A percentile compares a stretch with the other conserved stretches of the same genome.
phyloP scores from a whole-genome alignment of 2,113 vertebrate genomes.

The Loxodonta africana region DNA sequence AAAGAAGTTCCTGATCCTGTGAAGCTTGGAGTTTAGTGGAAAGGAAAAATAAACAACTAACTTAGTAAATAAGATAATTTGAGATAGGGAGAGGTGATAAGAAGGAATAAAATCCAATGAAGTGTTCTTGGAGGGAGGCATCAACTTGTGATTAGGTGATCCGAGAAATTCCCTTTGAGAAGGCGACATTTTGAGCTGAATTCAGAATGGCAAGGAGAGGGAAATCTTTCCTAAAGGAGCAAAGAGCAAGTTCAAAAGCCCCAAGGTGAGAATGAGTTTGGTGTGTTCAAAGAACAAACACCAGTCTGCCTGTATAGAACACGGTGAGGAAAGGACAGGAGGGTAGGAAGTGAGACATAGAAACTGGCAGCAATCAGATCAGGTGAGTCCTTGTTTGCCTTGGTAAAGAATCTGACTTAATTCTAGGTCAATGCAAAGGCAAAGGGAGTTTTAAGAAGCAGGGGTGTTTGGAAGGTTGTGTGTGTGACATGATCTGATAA shows the following conservation, averaged over 20 bases:
- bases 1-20: not conserved
- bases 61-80: not conserved
- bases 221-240: not conserved
- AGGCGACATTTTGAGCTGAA: not conserved
- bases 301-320: not conserved
- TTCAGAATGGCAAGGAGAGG: not conserved
- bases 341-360: not conserved
- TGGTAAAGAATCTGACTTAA: conserved; percentile 30
- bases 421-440: conserved; percentile 2
- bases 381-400: not conserved
- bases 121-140: not conserved
- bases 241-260: not conserved
- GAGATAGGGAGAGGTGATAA: not conserved
- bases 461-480: not conserved
- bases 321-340: not conserved
- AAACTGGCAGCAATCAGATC: not conserved
- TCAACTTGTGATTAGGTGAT: not conserved
- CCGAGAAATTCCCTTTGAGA: not conserved
- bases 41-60: not conserved
- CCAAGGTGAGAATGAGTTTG: not conserved
- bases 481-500: conserved; percentile 56
- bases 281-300: not conserved
- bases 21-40: not conserved
- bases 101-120: not conserved
- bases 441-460: not conserved